Percentiles rank a stretch among this genome's conserved stretches.
These are phyloP conservation scores for Taenaris catops DNA, from an alignment of 2,888 invertebrate species.

Conservation along the genomic window DNA sequence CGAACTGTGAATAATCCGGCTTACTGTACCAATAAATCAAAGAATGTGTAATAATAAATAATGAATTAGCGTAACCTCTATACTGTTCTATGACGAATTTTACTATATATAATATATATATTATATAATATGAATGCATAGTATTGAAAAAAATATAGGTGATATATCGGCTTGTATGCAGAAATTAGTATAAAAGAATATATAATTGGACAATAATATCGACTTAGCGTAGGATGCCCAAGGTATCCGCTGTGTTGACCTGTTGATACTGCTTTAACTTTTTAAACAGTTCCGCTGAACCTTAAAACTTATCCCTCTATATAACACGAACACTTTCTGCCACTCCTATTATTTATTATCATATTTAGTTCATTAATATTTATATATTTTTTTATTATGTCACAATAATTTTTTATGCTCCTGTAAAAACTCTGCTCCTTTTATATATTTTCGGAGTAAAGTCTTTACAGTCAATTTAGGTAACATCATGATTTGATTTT, in stretches of 20 bases:
- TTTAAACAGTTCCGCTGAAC: conserved; percentile 60
- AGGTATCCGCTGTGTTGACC: conserved; percentile 71
- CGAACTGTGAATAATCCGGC: conserved; percentile 48
- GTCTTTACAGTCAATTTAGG: conserved; percentile 1
- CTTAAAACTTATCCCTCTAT: conserved; percentile 74
- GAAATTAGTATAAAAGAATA: conserved; percentile 61
- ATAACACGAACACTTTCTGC: conserved; percentile 33
- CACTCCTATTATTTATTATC: conserved; percentile 25
- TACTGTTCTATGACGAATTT: conserved; percentile 38
- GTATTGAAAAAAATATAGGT: conserved; percentile 56
- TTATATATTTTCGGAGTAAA: conserved; percentile 1
- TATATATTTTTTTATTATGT: conserved; percentile 3
- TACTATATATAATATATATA: conserved; percentile 26
- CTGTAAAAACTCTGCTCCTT: conserved; percentile 7
- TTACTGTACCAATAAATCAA: conserved; percentile 51
- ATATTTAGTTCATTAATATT: conserved; percentile 12
- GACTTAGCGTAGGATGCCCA: conserved; percentile 78
- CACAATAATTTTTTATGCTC: conserved; percentile 3
- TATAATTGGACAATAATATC: conserved; percentile 65
- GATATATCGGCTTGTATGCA: conserved; percentile 58
- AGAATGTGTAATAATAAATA: conserved; percentile 50
- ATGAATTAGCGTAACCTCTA: conserved; percentile 50
- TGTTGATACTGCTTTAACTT: conserved; percentile 56
- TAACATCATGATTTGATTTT: conserved; percentile 6
- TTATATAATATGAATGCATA: conserved; percentile 69